Evolutionary conservation across 2,797 vertebrate species (phyloP).

Genomic region (Alectoris magna): DNA sequence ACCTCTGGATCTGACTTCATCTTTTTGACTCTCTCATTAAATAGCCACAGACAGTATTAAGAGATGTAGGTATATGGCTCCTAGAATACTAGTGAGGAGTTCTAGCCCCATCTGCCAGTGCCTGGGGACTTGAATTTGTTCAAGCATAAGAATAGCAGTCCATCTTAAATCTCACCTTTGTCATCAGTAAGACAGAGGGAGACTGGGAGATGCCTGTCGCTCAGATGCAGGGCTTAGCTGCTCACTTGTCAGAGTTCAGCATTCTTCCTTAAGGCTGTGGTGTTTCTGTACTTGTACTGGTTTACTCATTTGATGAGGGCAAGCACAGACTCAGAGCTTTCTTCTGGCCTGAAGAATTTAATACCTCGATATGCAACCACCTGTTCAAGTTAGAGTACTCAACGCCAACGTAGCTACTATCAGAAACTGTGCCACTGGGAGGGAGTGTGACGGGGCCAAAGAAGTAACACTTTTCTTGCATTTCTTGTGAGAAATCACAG

Average conservation of each 20-base stretch:
- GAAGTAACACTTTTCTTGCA: background rate
- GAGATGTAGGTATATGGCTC: background rate
- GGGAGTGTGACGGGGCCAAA: background rate
- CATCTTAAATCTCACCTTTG: background rate
- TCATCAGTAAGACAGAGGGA: background rate
- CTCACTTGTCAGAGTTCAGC: background rate
- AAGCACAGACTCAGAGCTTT: background rate
- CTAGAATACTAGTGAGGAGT: background rate
- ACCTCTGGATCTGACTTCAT: background rate
- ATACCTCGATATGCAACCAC: background rate
- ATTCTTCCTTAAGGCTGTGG: background rate
- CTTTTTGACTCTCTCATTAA: background rate
- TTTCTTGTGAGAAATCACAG: background rate
- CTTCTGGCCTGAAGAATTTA: background rate
- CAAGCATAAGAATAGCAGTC: background rate
- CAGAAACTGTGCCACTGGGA: background rate
- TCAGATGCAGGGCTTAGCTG: background rate
- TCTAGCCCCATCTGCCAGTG: background rate
- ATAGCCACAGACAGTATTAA: background rate
- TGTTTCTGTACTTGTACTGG: background rate
- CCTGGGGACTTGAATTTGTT: background rate
- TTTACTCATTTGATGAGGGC: background rate
- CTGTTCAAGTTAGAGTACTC: background rate
- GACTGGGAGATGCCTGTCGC: background rate
- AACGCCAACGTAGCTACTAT: background rate